Base-by-base conservation (phyloP, 2,113 vertebrate genomes). In the Prunella himalayana region DNA sequence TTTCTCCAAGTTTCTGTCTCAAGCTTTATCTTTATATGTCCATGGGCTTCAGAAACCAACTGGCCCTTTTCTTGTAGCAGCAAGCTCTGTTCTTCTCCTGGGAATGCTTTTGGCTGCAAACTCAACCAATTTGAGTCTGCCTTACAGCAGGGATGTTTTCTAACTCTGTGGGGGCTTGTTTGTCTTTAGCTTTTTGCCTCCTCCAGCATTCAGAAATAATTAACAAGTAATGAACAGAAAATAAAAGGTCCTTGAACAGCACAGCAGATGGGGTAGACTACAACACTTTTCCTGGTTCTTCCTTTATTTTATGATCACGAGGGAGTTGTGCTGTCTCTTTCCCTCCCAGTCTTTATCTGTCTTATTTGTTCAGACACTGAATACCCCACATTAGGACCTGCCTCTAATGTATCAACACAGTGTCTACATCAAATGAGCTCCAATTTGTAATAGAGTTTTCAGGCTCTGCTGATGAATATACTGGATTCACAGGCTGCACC, bases 171-270 rank as follows among this genome's bases (percentile, higher is more conserved):
- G 78, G 79, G 82, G 30, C 71, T 93, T 95, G 79, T 88, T 90
- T 92, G 79, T 73, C 56, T 88, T 82, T 65, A 82, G 89, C 56
- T 91, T 96, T 92, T 86, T 83, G 77, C 86, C 75, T 93, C 65
- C 56, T 93, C 35, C 35, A 71, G 64, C 88, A 42, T 83, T 95
- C 79, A 77, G 87, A 90, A 94, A 90, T 88, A 96, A 95, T 96
- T 97, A 94, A 72, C 75, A 69, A 94, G 45, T 57, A 94, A 92
- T 56, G 70, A 92, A 92, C 21, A 91, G 82, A 83, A 95, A 93
- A 92, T 59, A 83, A 86, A 95, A 94, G 59, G 59, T 77, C 82
- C 87, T 86, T 83, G 54, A 88, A 88, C 39, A 83, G 64, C 85
- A 64, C 50, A 90, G 75, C 76, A 88, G 66, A 75, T 47, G n/a